These are phyloP conservation scores for Siphamia tubifer DNA, from an alignment of 2,113 vertebrate genomes.

Conservation along the genomic window DNA sequence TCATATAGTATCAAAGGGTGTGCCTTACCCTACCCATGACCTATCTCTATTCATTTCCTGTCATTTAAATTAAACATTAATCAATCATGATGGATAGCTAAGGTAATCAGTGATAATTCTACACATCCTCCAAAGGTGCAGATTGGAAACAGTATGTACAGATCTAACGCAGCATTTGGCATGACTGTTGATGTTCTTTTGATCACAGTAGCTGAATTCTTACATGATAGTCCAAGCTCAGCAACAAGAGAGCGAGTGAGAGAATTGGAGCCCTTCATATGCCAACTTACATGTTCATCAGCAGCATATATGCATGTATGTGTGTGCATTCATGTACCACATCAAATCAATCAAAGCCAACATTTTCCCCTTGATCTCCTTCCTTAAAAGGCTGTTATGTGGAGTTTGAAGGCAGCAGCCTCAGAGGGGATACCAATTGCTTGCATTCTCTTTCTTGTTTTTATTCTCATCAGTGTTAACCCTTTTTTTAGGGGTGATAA, in stretches of 20 bases:
- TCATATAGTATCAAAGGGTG: neutral
- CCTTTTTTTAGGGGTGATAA: slow-evolving; percentile 6
- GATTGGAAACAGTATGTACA: neutral
- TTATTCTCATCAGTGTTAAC: slow-evolving; percentile 16
- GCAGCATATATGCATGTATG: neutral
- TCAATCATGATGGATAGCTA: neutral
- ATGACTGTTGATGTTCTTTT: slow-evolving; percentile 9
- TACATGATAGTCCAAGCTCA: slow-evolving; percentile 19
- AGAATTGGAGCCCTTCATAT: neutral
- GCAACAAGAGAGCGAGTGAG: neutral
- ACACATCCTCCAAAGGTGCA: neutral
- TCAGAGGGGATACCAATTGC: neutral
- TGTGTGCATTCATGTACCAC: neutral
- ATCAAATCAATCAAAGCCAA: slow-evolving; percentile 39
- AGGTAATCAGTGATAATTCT: slow-evolving; percentile 27
- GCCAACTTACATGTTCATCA: slow-evolving; percentile 3
- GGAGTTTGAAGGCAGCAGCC: neutral
- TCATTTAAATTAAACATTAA: neutral
- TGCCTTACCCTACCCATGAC: neutral
- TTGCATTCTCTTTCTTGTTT: slow-evolving; percentile 2
- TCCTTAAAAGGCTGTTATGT: slow-evolving; percentile 2
- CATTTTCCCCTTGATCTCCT: slow-evolving; percentile 39
- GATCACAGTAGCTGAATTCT: slow-evolving; percentile 30
- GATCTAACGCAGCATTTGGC: slow-evolving; percentile 28
- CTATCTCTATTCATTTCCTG: neutral